Percentiles rank a stretch among this genome's conserved stretches.
These are phyloP conservation scores for Smutsia temminckii DNA, from an alignment of 2,797 vertebrate species.

Conservation along the genomic window DNA sequence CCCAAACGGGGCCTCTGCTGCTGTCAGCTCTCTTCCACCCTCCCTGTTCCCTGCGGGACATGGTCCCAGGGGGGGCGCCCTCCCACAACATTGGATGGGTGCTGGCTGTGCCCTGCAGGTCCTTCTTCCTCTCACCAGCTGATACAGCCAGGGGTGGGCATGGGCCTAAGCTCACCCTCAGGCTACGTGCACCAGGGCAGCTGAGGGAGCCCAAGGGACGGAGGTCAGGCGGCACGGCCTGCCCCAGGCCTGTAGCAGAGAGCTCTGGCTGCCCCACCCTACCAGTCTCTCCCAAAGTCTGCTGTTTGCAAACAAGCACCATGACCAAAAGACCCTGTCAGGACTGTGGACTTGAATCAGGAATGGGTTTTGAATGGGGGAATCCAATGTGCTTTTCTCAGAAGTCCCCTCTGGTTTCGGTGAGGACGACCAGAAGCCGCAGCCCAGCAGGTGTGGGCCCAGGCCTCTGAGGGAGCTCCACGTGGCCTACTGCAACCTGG, in stretches of 20 bases:
- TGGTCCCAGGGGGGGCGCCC: background rate
- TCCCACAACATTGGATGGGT: background rate
- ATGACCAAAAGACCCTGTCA: background rate
- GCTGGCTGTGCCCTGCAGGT: background rate
- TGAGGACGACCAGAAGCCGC: background rate
- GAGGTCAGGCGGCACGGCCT: background rate
- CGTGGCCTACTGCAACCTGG: background rate
- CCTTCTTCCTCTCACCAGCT: background rate
- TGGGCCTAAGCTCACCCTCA: rapidly evolving
- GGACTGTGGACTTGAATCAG: background rate
- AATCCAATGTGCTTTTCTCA: background rate
- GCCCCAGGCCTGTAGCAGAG: background rate
- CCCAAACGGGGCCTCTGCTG: too few relatives aligned
- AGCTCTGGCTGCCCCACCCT: background rate
- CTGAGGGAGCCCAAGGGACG: background rate
- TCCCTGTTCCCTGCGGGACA: background rate
- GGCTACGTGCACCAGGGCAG: background rate
- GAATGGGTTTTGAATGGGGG: background rate
- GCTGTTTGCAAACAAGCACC: background rate
- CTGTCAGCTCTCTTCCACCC: background rate
- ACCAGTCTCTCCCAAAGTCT: background rate
- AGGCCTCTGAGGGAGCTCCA: background rate
- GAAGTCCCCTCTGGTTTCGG: background rate
- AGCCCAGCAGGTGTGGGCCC: background rate
- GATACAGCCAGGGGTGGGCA: background rate